Conservation (phyloP, 2,113 vertebrate species). For the Gobiocypris rarus region DNA sequence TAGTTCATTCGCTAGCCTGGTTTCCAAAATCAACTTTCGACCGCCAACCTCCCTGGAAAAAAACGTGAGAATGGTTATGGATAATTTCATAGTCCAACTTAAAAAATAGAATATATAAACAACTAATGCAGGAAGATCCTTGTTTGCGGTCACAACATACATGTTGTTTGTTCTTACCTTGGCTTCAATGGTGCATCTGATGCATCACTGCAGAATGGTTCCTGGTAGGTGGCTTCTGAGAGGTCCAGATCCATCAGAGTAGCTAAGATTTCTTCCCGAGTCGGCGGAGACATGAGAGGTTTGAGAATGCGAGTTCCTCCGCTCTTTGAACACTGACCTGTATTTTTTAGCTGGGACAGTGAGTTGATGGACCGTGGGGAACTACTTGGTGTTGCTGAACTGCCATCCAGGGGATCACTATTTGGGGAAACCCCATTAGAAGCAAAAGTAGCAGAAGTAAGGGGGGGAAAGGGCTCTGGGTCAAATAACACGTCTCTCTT, state of each 20-base stretch:
- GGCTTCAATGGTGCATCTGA: conserved; percentile 91
- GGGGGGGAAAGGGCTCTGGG: conserved; percentile 77
- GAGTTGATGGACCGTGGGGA: conserved; percentile 92
- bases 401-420: conserved; percentile 84
- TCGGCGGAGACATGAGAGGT: conserved; percentile 97
- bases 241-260: conserved; percentile 90
- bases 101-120: background rate
- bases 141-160: background rate
- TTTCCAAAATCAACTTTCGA: conserved; percentile 85
- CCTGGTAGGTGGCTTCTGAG: conserved; percentile 91
- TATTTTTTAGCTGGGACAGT: conserved; percentile 87
- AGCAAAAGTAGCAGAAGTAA: conserved; percentile 83
- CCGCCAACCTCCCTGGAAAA: conserved; percentile 90
- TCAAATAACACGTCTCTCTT: conserved; percentile 80
- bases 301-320: conserved; percentile 87
- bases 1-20: conserved; percentile 86
- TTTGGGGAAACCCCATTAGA: conserved; percentile 86
- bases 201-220: conserved; percentile 96
- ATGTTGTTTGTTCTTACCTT: conserved; percentile 77
- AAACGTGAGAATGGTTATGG: background rate
- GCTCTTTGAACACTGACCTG: conserved; percentile 82
- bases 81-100: background rate
- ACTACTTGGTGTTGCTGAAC: conserved; percentile 90
- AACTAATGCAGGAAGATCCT: no score
- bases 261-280: conserved; percentile 92